Percentiles rank a stretch among this genome's conserved stretches.
These are phyloP conservation scores for Ptilodon capucinus DNA, from an alignment of 2,888 invertebrate genomes.

Conservation along the genomic window DNA sequence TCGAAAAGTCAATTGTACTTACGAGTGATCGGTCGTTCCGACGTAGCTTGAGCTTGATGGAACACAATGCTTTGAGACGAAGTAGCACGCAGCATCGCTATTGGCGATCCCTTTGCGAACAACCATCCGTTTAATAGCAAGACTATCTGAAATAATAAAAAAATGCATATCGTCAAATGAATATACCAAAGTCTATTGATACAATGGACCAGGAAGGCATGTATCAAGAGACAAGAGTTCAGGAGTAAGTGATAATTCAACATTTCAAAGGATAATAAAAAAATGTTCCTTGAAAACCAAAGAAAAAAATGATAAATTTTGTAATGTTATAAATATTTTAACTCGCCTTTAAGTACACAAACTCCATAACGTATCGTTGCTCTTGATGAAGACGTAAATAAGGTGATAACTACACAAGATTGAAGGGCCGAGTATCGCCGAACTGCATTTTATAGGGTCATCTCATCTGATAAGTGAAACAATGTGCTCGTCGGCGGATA, in stretches of 20 bases:
- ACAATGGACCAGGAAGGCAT: too few relatives aligned
- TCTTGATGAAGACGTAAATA: conserved; percentile 35
- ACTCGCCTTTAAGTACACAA: conserved; percentile 54
- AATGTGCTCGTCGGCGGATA: conserved; percentile 60
- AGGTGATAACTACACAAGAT: conserved; percentile 39
- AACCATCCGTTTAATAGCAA: conserved; percentile 49
- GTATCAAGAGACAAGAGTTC: too few relatives aligned
- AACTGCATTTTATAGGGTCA: conserved; percentile 62
- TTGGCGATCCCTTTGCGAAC: conserved; percentile 44
- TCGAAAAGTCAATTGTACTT: background rate
- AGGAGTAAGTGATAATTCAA: too few relatives aligned
- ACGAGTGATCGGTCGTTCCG: conserved; percentile 17
- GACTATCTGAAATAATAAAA: conserved; percentile 36
- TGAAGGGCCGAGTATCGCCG: conserved; percentile 46
- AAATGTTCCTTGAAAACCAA: too few relatives aligned
- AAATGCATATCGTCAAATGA: background rate
- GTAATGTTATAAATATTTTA: background rate
- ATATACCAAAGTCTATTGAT: background rate
- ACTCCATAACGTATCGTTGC: conserved; percentile 43
- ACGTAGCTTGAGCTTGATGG: conserved; percentile 43
- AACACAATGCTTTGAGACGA: conserved; percentile 69
- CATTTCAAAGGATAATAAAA: too few relatives aligned
- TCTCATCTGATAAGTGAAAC: conserved; percentile 66
- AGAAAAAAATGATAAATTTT: too few relatives aligned
- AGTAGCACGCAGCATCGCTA: conserved; percentile 70